Conservation (phyloP, 2,113 vertebrate genomes). For the Xiphophorus hellerii region DNA sequence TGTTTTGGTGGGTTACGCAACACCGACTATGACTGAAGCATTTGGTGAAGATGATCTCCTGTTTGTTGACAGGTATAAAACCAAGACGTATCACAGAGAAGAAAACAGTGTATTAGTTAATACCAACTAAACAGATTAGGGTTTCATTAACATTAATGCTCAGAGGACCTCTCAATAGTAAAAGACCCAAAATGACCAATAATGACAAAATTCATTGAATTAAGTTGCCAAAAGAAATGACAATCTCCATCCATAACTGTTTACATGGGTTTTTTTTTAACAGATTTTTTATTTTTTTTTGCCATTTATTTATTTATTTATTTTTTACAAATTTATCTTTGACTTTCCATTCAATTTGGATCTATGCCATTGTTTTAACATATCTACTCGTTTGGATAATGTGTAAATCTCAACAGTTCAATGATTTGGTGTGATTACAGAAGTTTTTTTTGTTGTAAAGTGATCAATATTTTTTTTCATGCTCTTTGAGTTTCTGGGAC, state of each 20-base stretch:
- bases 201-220: neutral
- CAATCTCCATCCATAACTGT: neutral
- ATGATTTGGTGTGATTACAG: neutral
- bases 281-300: no score
- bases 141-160: neutral
- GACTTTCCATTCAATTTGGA: no score
- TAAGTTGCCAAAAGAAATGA: neutral
- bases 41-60: constrained; percentile 94
- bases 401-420: no score
- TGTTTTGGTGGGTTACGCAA: constrained; percentile 90
- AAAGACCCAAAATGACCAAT: neutral
- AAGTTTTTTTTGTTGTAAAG: neutral
- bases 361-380: no score
- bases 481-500: no score
- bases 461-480: no score
- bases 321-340: no score
- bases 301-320: no score
- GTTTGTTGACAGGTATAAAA: constrained; percentile 86
- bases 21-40: constrained; percentile 90
- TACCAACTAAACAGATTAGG: neutral
- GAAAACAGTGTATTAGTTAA: neutral
- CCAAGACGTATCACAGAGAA: neutral
- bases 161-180: neutral
- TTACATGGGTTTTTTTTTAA: neutral
- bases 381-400: no score